Evolutionary conservation across 2,113 vertebrate genomes (phyloP).

Genomic region (Naja naja): DNA sequence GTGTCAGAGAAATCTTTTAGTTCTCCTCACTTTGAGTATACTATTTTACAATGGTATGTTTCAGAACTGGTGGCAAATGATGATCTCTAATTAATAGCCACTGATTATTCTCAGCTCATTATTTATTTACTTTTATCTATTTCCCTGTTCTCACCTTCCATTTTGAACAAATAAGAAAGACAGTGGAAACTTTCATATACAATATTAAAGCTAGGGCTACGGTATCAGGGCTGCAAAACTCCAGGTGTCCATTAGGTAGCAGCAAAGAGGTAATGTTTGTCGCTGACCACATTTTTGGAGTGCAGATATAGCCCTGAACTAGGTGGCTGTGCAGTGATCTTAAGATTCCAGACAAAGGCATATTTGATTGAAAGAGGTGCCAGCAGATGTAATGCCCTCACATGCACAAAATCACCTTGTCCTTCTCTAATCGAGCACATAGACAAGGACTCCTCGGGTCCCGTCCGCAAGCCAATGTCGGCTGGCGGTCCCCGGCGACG

Average conservation of each 20-base stretch:
- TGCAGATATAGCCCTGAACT: background rate
- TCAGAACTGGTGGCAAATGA: background rate
- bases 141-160: background rate
- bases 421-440: too few relatives aligned
- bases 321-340: background rate
- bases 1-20: background rate
- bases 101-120: background rate
- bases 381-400: background rate
- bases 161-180: background rate
- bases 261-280: background rate
- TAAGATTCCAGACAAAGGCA: background rate
- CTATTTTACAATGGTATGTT: background rate
- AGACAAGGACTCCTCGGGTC: too few relatives aligned
- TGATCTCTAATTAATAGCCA: background rate
- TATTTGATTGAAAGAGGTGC: background rate
- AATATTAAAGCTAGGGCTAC: background rate
- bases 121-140: background rate
- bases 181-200: background rate
- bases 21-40: background rate
- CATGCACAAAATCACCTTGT: background rate
- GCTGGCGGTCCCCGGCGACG: too few relatives aligned
- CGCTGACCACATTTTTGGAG: background rate
- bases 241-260: background rate
- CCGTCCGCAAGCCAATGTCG: too few relatives aligned
- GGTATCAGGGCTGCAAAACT: background rate